Evolutionary conservation across 2,113 vertebrate species (phyloP), one percentile per base, ranked within the genome.

Genomic region (Chlamydotis undulata): DNA sequence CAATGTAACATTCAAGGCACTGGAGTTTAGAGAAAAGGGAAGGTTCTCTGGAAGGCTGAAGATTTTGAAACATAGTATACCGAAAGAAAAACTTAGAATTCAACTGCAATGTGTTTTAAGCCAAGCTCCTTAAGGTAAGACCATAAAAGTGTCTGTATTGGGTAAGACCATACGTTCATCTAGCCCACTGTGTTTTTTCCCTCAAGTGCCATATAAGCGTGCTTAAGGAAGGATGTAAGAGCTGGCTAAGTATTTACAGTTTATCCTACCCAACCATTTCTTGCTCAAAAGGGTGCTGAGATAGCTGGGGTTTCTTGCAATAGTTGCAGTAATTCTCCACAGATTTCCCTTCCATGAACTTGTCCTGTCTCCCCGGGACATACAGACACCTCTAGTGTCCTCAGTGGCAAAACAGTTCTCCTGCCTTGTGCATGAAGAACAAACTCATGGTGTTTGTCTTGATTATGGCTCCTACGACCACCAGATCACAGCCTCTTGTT

Each of bases 171-270:
- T 12, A 37, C 14, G 17, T 88, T 88, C 52, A 53, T 65, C 33
- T 43, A 77, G 16, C 39, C 23, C n/a, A 25, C 12, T 21, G 10
- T 37, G 9, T 1, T 41, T 83, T 75, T 41, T 43, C 9, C 49
- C 14, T 29, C 22, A 60, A 56, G 8, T 65, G 31, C 8, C 3
- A 0, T 18, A 2, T 9, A 5, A 77, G n/a, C 31, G 23, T 41
- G 16, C 37, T 63, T 63, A 28, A 80, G 10, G 29, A 73, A 19
- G 9, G 15, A 29, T 12, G 5, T 59, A 37, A 68, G 29, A 94
- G 18, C 28, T 59, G 12, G 9, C 3, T 24, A 57, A 65, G 12
- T 23, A 75, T 29, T 41, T 63, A 15, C 28, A 53, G 4, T 10
- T 89, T 65, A 89, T 81, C 31, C 47, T 26, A 53, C 35, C 12